Conservation (phyloP, 2,113 vertebrate genomes). For the Phrynocephalus versicolor region DNA sequence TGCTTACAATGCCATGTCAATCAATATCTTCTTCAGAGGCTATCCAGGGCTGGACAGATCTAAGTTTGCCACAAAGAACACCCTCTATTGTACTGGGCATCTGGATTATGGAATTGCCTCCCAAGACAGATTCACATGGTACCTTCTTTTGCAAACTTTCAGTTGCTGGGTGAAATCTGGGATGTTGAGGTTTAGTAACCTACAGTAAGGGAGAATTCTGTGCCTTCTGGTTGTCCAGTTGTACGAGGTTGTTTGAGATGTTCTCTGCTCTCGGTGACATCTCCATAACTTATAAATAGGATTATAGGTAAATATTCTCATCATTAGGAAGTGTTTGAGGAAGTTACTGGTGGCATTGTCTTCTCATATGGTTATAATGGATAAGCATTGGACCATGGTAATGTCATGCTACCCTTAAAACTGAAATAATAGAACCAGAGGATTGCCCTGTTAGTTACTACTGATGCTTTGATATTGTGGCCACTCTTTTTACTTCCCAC, state of each 20-base stretch:
- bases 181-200: not conserved
- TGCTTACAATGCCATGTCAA: no score
- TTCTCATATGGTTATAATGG: no score
- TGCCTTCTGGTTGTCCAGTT: not conserved
- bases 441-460: not conserved
- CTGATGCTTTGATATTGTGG: not conserved
- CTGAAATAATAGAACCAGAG: not conserved
- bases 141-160: not conserved
- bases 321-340: no score
- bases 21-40: not conserved
- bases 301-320: not conserved
- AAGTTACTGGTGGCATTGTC: no score
- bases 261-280: not conserved
- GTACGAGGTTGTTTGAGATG: not conserved
- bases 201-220: not conserved
- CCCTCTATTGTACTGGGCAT: not conserved
- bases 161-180: not conserved
- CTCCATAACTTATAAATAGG: not conserved
- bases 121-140: not conserved
- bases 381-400: not conserved
- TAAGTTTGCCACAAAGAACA: no score
- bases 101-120: not conserved
- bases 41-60: no score
- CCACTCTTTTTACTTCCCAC: slow-evolving; percentile 4
- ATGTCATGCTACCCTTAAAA: not conserved